These are phyloP conservation scores for Syncerus caffer DNA, from an alignment of 2,797 vertebrate species.

Conservation along the genomic window DNA sequence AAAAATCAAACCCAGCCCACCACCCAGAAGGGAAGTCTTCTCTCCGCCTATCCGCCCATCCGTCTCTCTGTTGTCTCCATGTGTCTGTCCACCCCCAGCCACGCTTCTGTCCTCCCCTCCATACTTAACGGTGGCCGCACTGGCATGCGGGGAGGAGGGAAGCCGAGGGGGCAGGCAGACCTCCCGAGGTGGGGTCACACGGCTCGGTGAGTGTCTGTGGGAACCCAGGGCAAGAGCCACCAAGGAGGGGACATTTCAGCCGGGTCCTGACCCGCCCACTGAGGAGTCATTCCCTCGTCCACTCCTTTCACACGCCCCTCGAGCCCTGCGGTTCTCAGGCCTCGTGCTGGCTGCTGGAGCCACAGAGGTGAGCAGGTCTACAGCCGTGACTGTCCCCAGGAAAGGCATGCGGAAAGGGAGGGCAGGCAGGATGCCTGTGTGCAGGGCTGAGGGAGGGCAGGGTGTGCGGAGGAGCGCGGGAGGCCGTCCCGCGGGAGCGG, in stretches of 20 bases:
- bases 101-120: neutral
- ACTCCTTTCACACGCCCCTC: fast-evolving
- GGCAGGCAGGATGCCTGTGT: fast-evolving
- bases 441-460: neutral
- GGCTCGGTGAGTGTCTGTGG: fast-evolving
- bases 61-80: neutral
- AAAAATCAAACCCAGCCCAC: neutral
- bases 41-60: neutral
- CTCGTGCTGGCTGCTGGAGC: neutral
- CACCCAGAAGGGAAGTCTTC: neutral
- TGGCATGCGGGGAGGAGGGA: neutral
- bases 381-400: neutral
- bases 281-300: neutral
- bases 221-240: neutral
- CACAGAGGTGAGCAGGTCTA: neutral
- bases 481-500: fast-evolving
- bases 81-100: neutral
- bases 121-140: fast-evolving
- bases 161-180: neutral
- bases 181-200: fast-evolving
- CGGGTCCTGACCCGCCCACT: fast-evolving
- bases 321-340: neutral
- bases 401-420: neutral
- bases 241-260: no score
- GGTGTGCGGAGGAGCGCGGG: neutral